A percentile compares a stretch with the other conserved stretches of the same genome.
phyloP scores from a whole-genome alignment of 2,797 vertebrate species.

The Limnodromus scolopaceus region DNA sequence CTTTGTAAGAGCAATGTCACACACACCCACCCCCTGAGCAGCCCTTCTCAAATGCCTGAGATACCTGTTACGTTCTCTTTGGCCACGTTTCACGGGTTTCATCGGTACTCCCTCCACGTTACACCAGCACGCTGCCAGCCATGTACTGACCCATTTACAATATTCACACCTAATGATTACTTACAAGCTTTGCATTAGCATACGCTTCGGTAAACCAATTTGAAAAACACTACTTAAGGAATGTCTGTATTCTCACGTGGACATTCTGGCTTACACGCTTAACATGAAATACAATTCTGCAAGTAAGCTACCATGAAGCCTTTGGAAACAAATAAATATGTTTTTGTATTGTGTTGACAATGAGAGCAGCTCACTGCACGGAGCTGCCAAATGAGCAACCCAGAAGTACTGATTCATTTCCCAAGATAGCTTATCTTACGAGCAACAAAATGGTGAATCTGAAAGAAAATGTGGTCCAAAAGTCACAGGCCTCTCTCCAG shows the following conservation, averaged over 20 bases:
- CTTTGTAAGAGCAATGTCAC: not conserved
- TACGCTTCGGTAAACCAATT: not conserved
- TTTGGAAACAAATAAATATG: not conserved
- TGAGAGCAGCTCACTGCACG: not conserved
- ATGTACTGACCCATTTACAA: not conserved
- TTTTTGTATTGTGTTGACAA: not conserved
- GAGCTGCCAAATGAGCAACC: conserved; percentile 13
- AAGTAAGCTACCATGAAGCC: not conserved
- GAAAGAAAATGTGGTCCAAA: not conserved
- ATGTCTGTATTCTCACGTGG: not conserved
- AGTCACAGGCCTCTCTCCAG: not conserved
- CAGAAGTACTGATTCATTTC: conserved; percentile 24
- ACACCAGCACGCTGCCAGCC: not conserved
- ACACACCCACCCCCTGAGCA: rapidly evolving
- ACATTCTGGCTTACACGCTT: not conserved
- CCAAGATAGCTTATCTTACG: not conserved
- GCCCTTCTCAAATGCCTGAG: not conserved
- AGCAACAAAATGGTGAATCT: conserved; percentile 12
- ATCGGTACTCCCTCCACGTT: not conserved
- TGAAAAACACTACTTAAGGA: not conserved
- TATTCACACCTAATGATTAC: not conserved
- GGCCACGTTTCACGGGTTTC: not conserved
- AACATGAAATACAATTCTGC: not conserved
- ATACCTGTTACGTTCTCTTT: not conserved
- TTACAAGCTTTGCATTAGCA: not conserved